Conservation (phyloP, 2,888 invertebrate species). For the Cheiracanthium punctorium region DNA sequence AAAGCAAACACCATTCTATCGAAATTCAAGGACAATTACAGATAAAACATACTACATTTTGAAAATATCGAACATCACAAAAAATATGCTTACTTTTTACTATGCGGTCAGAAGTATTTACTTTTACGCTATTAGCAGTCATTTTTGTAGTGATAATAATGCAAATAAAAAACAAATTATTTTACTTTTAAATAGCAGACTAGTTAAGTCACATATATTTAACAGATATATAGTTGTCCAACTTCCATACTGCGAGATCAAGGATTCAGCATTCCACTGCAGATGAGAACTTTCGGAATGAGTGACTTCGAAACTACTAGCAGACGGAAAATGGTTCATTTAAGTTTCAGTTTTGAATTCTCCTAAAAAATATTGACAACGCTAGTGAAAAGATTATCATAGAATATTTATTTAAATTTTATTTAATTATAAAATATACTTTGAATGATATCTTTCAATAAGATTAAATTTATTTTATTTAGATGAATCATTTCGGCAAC, state of each 20-base stretch:
- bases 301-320: too few relatives aligned
- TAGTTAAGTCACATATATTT: slow-evolving; percentile 29
- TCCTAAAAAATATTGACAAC: too few relatives aligned
- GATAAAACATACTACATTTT: neutral
- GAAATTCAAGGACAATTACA: neutral
- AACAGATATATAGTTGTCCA: slow-evolving; percentile 23
- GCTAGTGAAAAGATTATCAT: too few relatives aligned
- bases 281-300: neutral
- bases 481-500: too few relatives aligned
- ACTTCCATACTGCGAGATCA: slow-evolving; percentile 63
- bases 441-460: too few relatives aligned
- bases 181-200: slow-evolving; percentile 23
- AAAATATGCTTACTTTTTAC: slow-evolving; percentile 52
- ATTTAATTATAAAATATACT: too few relatives aligned
- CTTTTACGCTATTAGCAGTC: slow-evolving; percentile 65
- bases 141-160: slow-evolving; percentile 22
- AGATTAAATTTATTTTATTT: too few relatives aligned
- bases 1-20: neutral
- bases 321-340: too few relatives aligned
- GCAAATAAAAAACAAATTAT: slow-evolving; percentile 16
- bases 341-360: too few relatives aligned
- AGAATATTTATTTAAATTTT: too few relatives aligned
- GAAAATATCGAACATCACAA: neutral
- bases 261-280: slow-evolving; percentile 46
- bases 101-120: slow-evolving; percentile 50